Percentiles rank a stretch among this genome's conserved stretches.
phyloP scores from a whole-genome alignment of 2,888 invertebrate species.

The Athripsodes cinereus region DNA sequence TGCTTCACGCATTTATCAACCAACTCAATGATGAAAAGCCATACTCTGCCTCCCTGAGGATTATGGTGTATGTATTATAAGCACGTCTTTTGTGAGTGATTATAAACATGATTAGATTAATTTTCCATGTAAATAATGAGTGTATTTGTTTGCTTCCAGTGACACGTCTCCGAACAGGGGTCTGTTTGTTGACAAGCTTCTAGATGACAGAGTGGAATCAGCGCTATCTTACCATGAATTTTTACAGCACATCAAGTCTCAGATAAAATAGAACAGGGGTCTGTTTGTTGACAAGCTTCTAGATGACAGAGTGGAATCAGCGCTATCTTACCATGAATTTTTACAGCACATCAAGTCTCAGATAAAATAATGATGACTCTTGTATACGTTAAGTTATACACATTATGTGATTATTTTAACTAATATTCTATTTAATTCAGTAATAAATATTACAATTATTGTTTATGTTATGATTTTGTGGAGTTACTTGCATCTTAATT shows the following conservation, averaged over 20 bases:
- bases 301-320: constrained; percentile 91
- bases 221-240: constrained; percentile 97
- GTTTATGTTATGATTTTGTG: neutral
- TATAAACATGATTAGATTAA: neutral
- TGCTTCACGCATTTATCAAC: constrained; percentile 73
- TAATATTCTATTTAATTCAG: neutral
- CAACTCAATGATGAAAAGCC: constrained; percentile 83
- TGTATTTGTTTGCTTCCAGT: constrained; percentile 45
- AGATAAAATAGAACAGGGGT: constrained; percentile 77
- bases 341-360: constrained; percentile 89
- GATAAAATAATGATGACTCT: constrained; percentile 61
- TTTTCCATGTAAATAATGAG: too few relatives aligned
- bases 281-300: constrained; percentile 83
- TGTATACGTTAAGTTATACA: constrained; percentile 1
- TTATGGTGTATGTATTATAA: constrained; percentile 62
- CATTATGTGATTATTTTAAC: neutral
- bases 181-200: constrained; percentile 79
- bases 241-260: constrained; percentile 87
- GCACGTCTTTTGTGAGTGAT: neutral
- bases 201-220: constrained; percentile 92
- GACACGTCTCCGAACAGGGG: constrained; percentile 84
- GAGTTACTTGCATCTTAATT: neutral
- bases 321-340: constrained; percentile 97
- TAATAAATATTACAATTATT: neutral
- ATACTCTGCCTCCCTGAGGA: constrained; percentile 66